Base-by-base conservation (phyloP, 2,113 vertebrate genomes). In the Ictalurus punctatus region DNA sequence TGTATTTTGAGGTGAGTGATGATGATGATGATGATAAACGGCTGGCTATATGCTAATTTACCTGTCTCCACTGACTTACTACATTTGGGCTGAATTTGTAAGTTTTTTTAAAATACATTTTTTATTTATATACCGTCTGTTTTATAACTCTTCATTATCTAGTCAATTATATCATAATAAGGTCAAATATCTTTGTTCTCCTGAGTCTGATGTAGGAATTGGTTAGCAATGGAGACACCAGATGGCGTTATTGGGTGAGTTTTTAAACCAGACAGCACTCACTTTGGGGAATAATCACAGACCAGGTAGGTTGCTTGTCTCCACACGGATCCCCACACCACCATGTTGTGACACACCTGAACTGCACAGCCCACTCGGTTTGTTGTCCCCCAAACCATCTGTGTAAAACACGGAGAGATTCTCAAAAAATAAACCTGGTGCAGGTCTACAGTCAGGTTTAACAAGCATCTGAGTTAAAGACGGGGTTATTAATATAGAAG, bases 381-480 rank as follows among this genome's bases (percentile, higher is more conserved):
- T 90, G 97, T 97, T 89, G 97, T 96, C 73, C 97, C 97, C 97
- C 97, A 98, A 90, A 98, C 97, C 97, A 98, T 98, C 97, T 98
- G 93, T 91, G 86, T 92, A 73, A 94, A 93, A 44, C 91, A 52
- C 8, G 78, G 34, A 65, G 2, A 85, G 5, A 48, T 76, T 63
- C 21, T 12, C 2, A 30, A 34, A 34, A 82, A 58, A 81, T 12
- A 21, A 81, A 56, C 52, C 48, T 54, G 48, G 48, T 19, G 17
- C 25, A n/a, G 23, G 23, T 52, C 10, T 79, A 76, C 73, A 23
- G 73, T 10, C 71, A 74, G 71, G 34, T 30, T 13, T 25, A 73
- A 52, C 52, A 73, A 67, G n/a, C 14, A 27, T 16, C 34, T 0
- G 21, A 25, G 9, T 27, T 78, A 5, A 48, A 27, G 21, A 48